Conservation (phyloP, 2,888 invertebrate genomes). For the Heliconius erato region DNA sequence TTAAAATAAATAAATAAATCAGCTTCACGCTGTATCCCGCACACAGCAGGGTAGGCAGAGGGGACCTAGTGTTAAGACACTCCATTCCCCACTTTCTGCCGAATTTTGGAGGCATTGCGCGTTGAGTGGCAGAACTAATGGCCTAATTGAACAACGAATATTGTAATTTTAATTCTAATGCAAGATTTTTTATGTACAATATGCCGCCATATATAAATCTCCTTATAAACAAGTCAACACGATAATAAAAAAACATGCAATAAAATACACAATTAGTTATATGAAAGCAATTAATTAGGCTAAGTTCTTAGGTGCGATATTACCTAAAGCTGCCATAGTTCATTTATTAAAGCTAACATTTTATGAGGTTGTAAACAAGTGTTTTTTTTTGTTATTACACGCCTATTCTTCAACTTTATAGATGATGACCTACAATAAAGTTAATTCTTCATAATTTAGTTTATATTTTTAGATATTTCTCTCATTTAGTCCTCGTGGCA, state of each 20-base stretch:
- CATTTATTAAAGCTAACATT: conserved; percentile 14
- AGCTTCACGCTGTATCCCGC: too few species aligned
- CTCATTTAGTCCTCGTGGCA: too few species aligned
- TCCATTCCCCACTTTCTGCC: too few species aligned
- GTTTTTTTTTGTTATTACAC: not conserved
- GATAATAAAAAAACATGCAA: not conserved
- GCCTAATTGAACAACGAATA: too few species aligned
- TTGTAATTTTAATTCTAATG: too few species aligned
- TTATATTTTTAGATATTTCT: too few species aligned
- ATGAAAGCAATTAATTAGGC: conserved; percentile 26
- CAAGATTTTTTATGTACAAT: not conserved
- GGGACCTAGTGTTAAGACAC: too few species aligned
- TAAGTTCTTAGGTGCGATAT: conserved; percentile 32
- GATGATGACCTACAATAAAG: not conserved
- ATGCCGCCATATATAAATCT: not conserved
- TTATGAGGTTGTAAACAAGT: conserved; percentile 26
- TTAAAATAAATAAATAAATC: too few species aligned
- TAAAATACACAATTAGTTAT: not conserved
- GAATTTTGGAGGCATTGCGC: too few species aligned
- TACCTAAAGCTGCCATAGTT: not conserved
- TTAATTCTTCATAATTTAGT: not conserved
- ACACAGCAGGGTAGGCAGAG: too few species aligned
- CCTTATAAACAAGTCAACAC: conserved; percentile 3
- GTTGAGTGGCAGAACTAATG: too few species aligned
- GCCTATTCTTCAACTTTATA: not conserved